Evolutionary conservation across 1,140 invertebrate genomes (phyloP).

Genomic region (Mizuhopecten yessoensis): DNA sequence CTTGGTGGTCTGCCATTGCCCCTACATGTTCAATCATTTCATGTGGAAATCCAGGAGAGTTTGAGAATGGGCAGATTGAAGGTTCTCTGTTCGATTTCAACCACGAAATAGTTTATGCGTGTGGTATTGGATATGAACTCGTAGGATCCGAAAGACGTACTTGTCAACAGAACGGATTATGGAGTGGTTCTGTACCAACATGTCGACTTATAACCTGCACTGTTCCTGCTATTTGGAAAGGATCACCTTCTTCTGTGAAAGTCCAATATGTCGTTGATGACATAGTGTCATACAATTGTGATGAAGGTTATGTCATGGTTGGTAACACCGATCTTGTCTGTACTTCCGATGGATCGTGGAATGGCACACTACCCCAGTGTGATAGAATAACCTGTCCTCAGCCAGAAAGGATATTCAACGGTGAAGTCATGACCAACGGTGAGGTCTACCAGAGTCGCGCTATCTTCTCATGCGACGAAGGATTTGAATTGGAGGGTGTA

Average conservation of each 20-base stretch:
- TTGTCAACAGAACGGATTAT: slow-evolving; percentile 87
- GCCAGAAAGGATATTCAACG: slow-evolving; percentile 53
- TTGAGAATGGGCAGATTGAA: slow-evolving; percentile 41
- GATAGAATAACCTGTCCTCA: slow-evolving; percentile 56
- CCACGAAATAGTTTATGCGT: slow-evolving; percentile 42
- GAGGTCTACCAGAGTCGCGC: slow-evolving; percentile 45
- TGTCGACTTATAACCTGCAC: slow-evolving; percentile 69
- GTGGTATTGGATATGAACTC: slow-evolving; percentile 49
- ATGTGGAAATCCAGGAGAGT: slow-evolving; percentile 43
- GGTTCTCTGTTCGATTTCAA: slow-evolving; percentile 5
- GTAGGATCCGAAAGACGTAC: slow-evolving; percentile 49
- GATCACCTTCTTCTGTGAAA: not conserved
- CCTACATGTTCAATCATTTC: slow-evolving; percentile 49
- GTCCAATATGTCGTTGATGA: not conserved
- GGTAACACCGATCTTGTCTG: slow-evolving; percentile 50
- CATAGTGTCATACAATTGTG: slow-evolving; percentile 40
- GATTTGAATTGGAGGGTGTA: slow-evolving; percentile 59
- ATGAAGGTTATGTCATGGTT: slow-evolving; percentile 50
- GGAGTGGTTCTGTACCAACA: slow-evolving; percentile 87
- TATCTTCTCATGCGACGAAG: slow-evolving; percentile 62
- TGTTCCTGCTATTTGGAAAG: slow-evolving; percentile 42
- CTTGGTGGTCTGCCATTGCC: slow-evolving; percentile 57
- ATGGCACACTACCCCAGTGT: slow-evolving; percentile 55
- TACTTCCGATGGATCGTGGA: slow-evolving; percentile 47
- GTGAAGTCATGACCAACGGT: slow-evolving; percentile 20